Percentiles rank a stretch among this genome's conserved stretches.
phyloP scores from a whole-genome alignment of 1,140 invertebrate species.

The Aphidius gifuensis region DNA sequence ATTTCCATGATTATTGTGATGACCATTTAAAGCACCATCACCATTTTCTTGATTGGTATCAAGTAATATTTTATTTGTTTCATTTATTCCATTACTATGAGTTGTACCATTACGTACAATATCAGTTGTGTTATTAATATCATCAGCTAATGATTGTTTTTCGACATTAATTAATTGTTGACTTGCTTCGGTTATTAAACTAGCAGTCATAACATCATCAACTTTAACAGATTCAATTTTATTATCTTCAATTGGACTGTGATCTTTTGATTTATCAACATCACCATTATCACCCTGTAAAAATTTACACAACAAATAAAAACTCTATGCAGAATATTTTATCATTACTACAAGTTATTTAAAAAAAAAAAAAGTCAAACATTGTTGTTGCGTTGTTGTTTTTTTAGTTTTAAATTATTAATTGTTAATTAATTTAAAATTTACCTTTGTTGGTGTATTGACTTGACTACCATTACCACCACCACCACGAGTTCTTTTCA shows the following conservation, averaged over 20 bases:
- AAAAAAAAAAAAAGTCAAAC: no score
- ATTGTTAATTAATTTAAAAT: slow-evolving; percentile 13
- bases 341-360: background rate
- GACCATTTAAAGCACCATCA: slow-evolving; percentile 50
- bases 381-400: background rate
- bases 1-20: slow-evolving; percentile 49
- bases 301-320: background rate
- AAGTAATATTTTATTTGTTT: slow-evolving; percentile 47
- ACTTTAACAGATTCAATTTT: slow-evolving; percentile 36
- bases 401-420: background rate
- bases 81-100: slow-evolving; percentile 50
- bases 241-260: slow-evolving; percentile 46
- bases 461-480: slow-evolving; percentile 61
- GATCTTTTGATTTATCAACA: slow-evolving; percentile 50
- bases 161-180: slow-evolving; percentile 50
- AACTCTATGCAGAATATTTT: background rate
- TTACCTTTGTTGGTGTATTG: slow-evolving; percentile 54
- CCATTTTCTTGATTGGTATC: slow-evolving; percentile 50
- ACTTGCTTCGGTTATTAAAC: slow-evolving; percentile 51
- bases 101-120: slow-evolving; percentile 50
- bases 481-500: slow-evolving; percentile 71
- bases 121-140: slow-evolving; percentile 38
- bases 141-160: slow-evolving; percentile 41
- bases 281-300: slow-evolving; percentile 45
- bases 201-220: slow-evolving; percentile 51